Percentiles rank a stretch among this genome's conserved stretches.
Evolutionary conservation across 2,797 vertebrate genomes (phyloP).

Genomic region (Antennarius maculatus): DNA sequence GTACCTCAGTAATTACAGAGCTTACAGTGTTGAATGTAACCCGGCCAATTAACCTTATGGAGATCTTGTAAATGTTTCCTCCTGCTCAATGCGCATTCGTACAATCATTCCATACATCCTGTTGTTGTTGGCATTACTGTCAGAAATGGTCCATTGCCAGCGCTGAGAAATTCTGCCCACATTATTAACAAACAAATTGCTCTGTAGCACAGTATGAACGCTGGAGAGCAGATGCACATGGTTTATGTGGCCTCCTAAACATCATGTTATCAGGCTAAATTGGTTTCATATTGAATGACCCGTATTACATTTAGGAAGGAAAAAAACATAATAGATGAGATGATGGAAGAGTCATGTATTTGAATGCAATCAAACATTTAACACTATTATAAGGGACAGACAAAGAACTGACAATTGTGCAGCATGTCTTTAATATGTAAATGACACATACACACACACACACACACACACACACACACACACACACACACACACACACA

Average conservation of each 20-base stretch:
- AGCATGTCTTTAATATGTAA: constrained; percentile 24
- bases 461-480: too few relatives aligned
- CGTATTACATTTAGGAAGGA: constrained; percentile 49
- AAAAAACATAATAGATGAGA: constrained; percentile 59
- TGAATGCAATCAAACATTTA: constrained; percentile 43
- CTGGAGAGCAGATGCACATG: constrained; percentile 51
- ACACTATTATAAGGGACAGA: constrained; percentile 35
- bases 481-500: not conserved
- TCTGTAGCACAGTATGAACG: constrained; percentile 46
- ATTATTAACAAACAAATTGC: constrained; percentile 71
- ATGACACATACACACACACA: not conserved
- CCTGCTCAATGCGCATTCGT: constrained; percentile 49
- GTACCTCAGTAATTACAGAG: constrained; percentile 58
- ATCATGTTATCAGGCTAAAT: constrained; percentile 69
- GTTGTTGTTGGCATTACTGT: constrained; percentile 67
- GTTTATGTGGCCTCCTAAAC: constrained; percentile 59
- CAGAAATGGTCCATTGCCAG: constrained; percentile 61
- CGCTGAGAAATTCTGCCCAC: constrained; percentile 32
- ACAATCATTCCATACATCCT: constrained; percentile 60
- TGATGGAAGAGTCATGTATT: constrained; percentile 34
- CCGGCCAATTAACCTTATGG: constrained; percentile 66
- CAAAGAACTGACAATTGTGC: constrained; percentile 5
- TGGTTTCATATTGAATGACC: constrained; percentile 73
- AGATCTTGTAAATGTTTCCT: constrained; percentile 69
- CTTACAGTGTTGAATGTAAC: constrained; percentile 64